These are phyloP conservation scores for Oscheius sp. DNA, from an alignment of 2,888 invertebrate species.

Conservation along the genomic window DNA sequence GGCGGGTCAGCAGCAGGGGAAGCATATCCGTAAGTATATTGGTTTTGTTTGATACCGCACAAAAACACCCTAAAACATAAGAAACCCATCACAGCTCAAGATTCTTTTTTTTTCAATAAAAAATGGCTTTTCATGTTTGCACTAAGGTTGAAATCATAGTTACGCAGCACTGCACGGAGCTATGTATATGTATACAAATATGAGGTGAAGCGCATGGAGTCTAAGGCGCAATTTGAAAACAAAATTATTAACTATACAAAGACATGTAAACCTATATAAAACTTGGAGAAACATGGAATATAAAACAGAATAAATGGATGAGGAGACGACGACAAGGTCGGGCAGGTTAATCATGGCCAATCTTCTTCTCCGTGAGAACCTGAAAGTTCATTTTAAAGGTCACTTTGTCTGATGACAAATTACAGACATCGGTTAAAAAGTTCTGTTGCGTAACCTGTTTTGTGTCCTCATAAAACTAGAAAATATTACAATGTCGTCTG, in stretches of 20 bases:
- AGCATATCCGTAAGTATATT: constrained; percentile 30
- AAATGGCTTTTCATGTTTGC: background rate
- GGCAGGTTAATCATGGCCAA: constrained; percentile 25
- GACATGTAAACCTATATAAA: background rate
- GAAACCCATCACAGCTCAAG: constrained; percentile 27
- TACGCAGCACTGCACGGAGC: background rate
- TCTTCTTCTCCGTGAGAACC: constrained; percentile 35
- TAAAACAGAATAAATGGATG: background rate
- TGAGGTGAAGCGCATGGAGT: constrained; percentile 3
- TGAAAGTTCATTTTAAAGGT: constrained; percentile 3
- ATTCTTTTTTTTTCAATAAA: constrained; percentile 1
- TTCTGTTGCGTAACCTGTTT: background rate
- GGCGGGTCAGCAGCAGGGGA: background rate
- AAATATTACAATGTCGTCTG: too few species aligned
- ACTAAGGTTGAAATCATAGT: constrained; percentile 5
- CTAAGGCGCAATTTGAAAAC: background rate
- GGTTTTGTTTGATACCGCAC: constrained; percentile 19
- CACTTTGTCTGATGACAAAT: too few species aligned
- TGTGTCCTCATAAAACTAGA: background rate
- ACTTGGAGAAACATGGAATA: background rate
- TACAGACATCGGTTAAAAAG: background rate
- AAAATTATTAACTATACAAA: too few species aligned
- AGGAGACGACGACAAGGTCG: constrained; percentile 7
- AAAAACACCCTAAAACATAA: constrained; percentile 3
- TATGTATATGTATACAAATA: constrained; percentile 2